These are phyloP conservation scores for Petrosia ficiformis DNA, from an alignment of 37 sponge, comb jelly and placozoan species.

Conservation along the genomic window DNA sequence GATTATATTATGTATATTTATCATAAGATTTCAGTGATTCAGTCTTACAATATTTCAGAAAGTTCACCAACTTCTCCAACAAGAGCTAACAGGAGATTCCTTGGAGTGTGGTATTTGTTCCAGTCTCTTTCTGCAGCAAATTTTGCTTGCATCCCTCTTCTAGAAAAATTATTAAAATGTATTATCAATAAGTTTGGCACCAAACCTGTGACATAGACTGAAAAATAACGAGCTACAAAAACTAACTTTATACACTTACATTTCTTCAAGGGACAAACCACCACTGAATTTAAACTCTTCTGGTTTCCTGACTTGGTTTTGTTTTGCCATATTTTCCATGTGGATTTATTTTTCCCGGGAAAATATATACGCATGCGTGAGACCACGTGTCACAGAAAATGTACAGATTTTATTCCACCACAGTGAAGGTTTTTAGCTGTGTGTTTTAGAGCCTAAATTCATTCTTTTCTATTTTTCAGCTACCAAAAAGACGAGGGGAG, in stretches of 20 bases:
- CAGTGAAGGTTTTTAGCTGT: too few species aligned
- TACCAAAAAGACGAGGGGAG: conserved; percentile 43
- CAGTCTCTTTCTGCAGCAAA: conserved; percentile 69
- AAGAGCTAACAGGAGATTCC: conserved; percentile 67
- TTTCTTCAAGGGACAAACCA: conserved; percentile 39
- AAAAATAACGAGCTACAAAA: too few species aligned
- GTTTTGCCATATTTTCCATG: conserved; percentile 1
- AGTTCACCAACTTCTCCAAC: conserved; percentile 82
- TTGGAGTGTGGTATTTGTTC: conserved; percentile 63
- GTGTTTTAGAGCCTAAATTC: too few species aligned
- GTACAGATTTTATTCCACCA: not conserved
- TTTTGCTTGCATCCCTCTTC: conserved; percentile 43
- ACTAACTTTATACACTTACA: conserved; percentile 28
- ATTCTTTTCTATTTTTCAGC: not conserved
- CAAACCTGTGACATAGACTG: too few species aligned
- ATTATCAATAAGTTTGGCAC: too few species aligned
- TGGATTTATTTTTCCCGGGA: not conserved
- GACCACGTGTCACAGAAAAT: not conserved
- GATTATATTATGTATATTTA: conserved; percentile 10
- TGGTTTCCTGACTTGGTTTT: not conserved
- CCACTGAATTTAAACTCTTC: conserved; percentile 25
- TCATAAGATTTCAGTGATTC: too few species aligned
- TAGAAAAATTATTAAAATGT: conserved; percentile 1
- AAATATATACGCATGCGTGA: too few species aligned
- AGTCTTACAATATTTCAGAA: conserved; percentile 82